Base-by-base conservation (phyloP, 2,888 invertebrate genomes). In the Elgonia sp. region DNA sequence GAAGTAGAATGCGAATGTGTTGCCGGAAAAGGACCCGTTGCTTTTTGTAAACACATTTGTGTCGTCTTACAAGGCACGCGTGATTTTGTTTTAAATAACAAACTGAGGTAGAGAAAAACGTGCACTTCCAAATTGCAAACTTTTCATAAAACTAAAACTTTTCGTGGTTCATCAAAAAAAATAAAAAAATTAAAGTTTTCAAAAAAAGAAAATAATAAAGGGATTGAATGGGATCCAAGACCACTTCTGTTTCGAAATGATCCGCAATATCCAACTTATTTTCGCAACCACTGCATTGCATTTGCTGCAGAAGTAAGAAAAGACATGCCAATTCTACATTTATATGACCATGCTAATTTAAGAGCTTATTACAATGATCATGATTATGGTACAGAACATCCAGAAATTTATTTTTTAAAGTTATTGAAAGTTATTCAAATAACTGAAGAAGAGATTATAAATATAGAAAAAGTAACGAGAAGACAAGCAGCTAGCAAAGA, bases 31-130 rank as follows among this genome's bases (percentile, higher is more conserved):
- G 86, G 85, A 21, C 86, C 79, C 12, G 63, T 75, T 55, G 84
- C 88, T 60, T 79, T 83, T 72, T 89, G 89, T 60, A 88, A 89
- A 46, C 88, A 89, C 75, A 67, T 85, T n/a, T 65, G 60, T 57
- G 83, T 84, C 53, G 70, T 89, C 12, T 70, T 89, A 53, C 79
- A 82, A 50, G 86, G 63, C 20, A 46, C 76, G 8, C 67, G 72
- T 57, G 84, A 89, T 84, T 83, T 89, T 40, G n/a, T 63, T 5
- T 50, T n/a, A 46, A 76, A 76, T 50, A 75, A 73, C 39, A 73
- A 16, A 14, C 29, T 80, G 14, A 80, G 75, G 37, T 73, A 72
- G 12, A 69, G 72, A 67, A 20, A 73, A 75, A 84, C 77, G 21
- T 89, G 84, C 69, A 89, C 85, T 12, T 79, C 85, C 53, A 42